Evolutionary conservation across 2,113 vertebrate species (phyloP).

Genomic region (Chelonoidis abingdonii): DNA sequence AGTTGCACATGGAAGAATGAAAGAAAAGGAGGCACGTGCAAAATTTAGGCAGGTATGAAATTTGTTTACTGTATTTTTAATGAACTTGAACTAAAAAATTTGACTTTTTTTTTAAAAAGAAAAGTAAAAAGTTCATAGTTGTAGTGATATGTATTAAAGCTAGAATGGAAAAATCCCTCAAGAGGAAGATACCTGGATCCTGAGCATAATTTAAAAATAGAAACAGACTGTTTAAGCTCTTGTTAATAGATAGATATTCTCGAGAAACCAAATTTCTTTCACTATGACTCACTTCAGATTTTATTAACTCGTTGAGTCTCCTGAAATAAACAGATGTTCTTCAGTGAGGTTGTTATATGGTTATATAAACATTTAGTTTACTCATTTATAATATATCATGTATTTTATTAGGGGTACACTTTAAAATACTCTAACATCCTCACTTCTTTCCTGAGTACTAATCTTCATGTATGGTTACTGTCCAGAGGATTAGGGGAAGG

Average conservation of each 20-base stretch:
- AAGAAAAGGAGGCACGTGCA: conserved; percentile 91
- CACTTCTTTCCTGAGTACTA: background rate
- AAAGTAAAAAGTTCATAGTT: background rate
- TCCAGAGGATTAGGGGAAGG: background rate
- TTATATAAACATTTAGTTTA: background rate
- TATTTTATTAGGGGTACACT: background rate
- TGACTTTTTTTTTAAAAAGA: background rate
- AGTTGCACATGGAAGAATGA: conserved; percentile 93
- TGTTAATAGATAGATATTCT: background rate
- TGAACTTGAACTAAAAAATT: background rate
- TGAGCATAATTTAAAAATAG: conserved; percentile 56
- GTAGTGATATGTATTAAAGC: conserved; percentile 21
- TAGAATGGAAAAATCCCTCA: conserved; percentile 29
- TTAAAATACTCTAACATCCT: background rate
- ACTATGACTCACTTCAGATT: conserved; percentile 33
- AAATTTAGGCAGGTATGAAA: conserved; percentile 92
- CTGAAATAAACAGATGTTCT: conserved; percentile 13
- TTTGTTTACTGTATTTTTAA: background rate
- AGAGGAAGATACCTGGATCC: conserved; percentile 46
- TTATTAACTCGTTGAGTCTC: conserved; percentile 29
- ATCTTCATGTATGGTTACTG: background rate
- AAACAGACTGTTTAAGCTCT: conserved; percentile 24
- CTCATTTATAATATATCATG: background rate
- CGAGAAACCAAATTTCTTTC: conserved; percentile 17
- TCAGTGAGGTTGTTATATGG: background rate